Percentiles rank a stretch among this genome's conserved stretches.
These are phyloP conservation scores for Rhimphoctona megacephalus DNA, from an alignment of 2,888 invertebrate genomes.

Conservation along the genomic window DNA sequence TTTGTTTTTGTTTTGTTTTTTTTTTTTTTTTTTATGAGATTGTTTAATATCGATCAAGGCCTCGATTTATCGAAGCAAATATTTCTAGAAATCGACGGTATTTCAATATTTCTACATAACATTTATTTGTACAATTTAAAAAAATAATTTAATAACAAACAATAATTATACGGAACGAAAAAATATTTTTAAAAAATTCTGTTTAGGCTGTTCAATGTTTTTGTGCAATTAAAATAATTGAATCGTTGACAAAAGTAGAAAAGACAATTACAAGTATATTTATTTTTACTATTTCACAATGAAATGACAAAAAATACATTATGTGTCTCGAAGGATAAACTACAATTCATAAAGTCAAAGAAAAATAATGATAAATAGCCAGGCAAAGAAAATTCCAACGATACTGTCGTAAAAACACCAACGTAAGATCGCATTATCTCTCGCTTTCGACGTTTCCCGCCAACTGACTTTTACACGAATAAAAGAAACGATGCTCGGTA, in stretches of 20 bases:
- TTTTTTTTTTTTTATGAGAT: not conserved
- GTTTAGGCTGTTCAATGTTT: not conserved
- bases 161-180: not conserved
- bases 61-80: not conserved
- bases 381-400: slow-evolving; percentile 43
- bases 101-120: not conserved
- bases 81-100: not conserved
- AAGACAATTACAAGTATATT: not conserved
- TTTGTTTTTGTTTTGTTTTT: not conserved
- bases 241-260: not conserved
- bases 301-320: not conserved
- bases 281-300: not conserved
- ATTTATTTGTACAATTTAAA: not conserved
- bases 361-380: slow-evolving; percentile 34
- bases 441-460: slow-evolving; percentile 39
- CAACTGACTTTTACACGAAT: slow-evolving; percentile 44
- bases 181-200: not conserved
- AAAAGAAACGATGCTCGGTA: slow-evolving; percentile 21
- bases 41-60: not conserved
- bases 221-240: not conserved
- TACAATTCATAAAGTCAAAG: slow-evolving; percentile 33
- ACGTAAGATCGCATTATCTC: slow-evolving; percentile 40
- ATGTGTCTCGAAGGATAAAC: slow-evolving; percentile 27
- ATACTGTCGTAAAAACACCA: slow-evolving; percentile 28
- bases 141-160: not conserved